phyloP scores from a whole-genome alignment of 2,113 vertebrate species.

The Synchiropus splendidus region DNA sequence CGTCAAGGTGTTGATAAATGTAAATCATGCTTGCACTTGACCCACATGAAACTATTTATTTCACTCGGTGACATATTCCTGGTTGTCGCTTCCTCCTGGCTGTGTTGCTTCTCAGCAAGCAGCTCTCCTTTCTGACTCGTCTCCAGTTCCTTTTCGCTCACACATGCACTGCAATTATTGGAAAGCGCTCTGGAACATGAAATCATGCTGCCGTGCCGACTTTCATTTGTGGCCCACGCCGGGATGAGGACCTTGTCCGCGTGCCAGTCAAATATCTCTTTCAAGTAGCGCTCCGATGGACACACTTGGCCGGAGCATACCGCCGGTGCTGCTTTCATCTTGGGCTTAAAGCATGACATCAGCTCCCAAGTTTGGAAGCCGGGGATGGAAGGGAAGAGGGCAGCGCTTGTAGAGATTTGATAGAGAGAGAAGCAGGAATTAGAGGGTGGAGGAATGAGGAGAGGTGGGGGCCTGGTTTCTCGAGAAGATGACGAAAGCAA shows the following conservation, averaged over 20 bases:
- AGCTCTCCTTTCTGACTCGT: conserved; percentile 11
- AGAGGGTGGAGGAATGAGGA: conserved; percentile 2
- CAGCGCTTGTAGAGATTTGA: not conserved
- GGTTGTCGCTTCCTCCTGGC: conserved; percentile 26
- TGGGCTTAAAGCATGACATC: conserved; percentile 43
- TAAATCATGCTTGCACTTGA: conserved; percentile 25
- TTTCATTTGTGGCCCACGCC: conserved; percentile 19
- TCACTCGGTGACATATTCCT: conserved; percentile 24
- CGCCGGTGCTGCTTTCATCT: conserved; percentile 36
- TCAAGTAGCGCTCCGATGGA: conserved; percentile 20
- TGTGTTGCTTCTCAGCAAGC: conserved; percentile 12
- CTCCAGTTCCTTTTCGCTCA: conserved; percentile 10
- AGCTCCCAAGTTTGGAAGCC: conserved; percentile 16
- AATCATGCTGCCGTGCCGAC: conserved; percentile 35
- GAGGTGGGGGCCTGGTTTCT: conserved; percentile 14
- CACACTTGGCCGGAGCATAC: conserved; percentile 21
- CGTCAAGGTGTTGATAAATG: conserved; percentile 17
- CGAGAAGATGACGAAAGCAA: conserved; percentile 21
- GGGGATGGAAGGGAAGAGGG: conserved; percentile 2
- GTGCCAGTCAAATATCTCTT: conserved; percentile 49
- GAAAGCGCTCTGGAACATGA: conserved; percentile 53
- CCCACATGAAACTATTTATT: conserved; percentile 30
- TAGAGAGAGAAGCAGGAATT: conserved; percentile 7
- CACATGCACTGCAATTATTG: conserved; percentile 33
- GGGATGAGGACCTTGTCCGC: conserved; percentile 26